A percentile compares a stretch with the other conserved stretches of the same genome.
These are phyloP conservation scores for Tenthredo amoena DNA, from an alignment of 2,888 invertebrate species.

Conservation along the genomic window DNA sequence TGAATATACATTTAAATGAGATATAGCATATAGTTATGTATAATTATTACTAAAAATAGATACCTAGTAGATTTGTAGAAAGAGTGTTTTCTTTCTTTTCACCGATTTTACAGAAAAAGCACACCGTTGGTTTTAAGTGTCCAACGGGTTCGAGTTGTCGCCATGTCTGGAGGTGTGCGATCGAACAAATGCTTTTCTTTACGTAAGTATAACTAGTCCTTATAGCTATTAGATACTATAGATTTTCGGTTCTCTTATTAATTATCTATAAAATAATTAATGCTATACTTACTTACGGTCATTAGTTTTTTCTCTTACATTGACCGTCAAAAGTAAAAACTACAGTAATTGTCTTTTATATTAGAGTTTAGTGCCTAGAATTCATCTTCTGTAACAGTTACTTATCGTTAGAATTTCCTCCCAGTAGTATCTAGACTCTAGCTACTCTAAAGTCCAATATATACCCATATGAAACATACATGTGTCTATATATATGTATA, in stretches of 20 bases:
- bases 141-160: conserved; percentile 94
- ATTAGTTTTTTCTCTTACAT: neutral
- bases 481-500: neutral
- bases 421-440: neutral
- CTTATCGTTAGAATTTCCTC: neutral
- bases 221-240: neutral
- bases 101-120: conserved; percentile 88
- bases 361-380: neutral
- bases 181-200: conserved; percentile 98
- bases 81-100: conserved; percentile 59
- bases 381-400: neutral
- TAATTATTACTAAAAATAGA: conserved; percentile 7
- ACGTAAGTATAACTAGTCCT: conserved; percentile 85
- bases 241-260: neutral
- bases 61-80: conserved; percentile 51
- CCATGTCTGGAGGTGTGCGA: conserved; percentile 98
- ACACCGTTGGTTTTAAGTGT: conserved; percentile 97
- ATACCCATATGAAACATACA: neutral
- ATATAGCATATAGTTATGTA: conserved; percentile 1
- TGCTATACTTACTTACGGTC: neutral
- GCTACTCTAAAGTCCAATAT: neutral
- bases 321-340: neutral
- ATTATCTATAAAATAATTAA: neutral
- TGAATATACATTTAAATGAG: neutral
- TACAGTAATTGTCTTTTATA: neutral